Evolutionary conservation across 2,797 vertebrate species (phyloP).

Genomic region (Otus scops): DNA sequence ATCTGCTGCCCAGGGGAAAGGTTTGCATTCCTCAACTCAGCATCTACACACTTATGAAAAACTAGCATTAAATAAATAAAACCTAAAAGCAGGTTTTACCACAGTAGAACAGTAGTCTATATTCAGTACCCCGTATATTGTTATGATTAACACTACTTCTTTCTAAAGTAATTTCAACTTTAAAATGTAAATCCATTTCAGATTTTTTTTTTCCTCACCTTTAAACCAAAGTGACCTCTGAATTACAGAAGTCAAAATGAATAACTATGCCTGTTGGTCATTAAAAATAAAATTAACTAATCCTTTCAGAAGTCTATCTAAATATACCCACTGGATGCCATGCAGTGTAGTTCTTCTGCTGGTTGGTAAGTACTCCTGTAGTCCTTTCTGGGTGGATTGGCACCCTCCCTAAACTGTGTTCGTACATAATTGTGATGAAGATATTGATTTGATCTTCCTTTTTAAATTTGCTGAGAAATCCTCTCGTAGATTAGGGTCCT

Average conservation of each 20-base stretch:
- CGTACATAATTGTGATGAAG: not conserved
- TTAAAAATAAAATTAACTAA: not conserved
- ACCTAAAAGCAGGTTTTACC: not conserved
- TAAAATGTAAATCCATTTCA: not conserved
- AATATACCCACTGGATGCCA: not conserved
- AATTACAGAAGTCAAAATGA: not conserved
- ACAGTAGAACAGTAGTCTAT: not conserved
- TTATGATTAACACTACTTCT: not conserved
- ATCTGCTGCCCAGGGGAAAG: not conserved
- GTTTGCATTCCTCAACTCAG: not conserved
- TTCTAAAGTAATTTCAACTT: not conserved
- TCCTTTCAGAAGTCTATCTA: not conserved
- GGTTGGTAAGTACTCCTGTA: not conserved
- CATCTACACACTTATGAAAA: not conserved
- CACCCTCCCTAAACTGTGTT: not conserved
- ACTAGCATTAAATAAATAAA: not conserved
- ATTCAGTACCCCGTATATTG: not conserved
- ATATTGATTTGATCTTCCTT: not conserved
- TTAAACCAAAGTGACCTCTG: not conserved
- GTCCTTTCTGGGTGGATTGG: not conserved
- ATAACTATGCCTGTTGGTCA: not conserved
- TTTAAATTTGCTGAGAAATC: not conserved
- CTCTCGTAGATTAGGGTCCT: not conserved
- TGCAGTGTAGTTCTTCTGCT: not conserved
- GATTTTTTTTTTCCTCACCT: not conserved